Percentiles rank a stretch among this genome's conserved stretches.
These are phyloP conservation scores for Thryonomys swinderianus DNA, from an alignment of 2,113 vertebrate genomes.

Conservation along the genomic window DNA sequence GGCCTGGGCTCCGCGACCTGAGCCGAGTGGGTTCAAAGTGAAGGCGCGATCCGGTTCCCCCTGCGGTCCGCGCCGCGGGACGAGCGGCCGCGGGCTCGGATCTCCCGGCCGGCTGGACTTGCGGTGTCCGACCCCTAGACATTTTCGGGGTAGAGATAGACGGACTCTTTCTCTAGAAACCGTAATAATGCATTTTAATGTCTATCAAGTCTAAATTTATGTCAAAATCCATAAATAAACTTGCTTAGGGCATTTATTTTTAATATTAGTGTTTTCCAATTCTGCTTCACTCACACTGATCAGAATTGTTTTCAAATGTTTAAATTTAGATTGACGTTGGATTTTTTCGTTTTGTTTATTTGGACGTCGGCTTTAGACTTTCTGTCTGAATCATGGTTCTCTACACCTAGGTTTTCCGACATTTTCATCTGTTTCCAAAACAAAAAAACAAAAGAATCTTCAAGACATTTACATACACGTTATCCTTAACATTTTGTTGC, in stretches of 20 bases:
- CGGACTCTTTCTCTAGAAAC: not conserved
- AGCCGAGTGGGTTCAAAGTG: fast-evolving
- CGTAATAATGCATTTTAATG: not conserved
- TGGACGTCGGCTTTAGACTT: not conserved
- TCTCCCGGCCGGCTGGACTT: fast-evolving
- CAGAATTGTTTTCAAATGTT: not conserved
- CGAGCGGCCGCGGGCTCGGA: fast-evolving
- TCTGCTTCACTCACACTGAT: not conserved
- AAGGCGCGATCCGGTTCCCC: fast-evolving
- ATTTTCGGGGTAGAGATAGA: no score
- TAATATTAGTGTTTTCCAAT: not conserved
- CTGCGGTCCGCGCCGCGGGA: fast-evolving
- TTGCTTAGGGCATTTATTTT: not conserved
- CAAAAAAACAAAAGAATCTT: not conserved
- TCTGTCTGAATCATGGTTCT: not conserved
- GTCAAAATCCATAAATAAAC: not conserved
- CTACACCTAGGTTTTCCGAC: not conserved
- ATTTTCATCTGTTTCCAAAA: not conserved
- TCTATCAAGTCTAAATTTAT: not conserved
- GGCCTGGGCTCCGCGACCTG: fast-evolving
- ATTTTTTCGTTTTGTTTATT: not conserved
- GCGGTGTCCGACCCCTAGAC: fast-evolving
- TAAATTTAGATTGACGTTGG: not conserved
- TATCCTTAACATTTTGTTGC: not conserved
- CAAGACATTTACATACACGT: not conserved